These are phyloP conservation scores for Xestoiulus laeticollis DNA, from an alignment of 2,888 invertebrate genomes.

Conservation along the genomic window DNA sequence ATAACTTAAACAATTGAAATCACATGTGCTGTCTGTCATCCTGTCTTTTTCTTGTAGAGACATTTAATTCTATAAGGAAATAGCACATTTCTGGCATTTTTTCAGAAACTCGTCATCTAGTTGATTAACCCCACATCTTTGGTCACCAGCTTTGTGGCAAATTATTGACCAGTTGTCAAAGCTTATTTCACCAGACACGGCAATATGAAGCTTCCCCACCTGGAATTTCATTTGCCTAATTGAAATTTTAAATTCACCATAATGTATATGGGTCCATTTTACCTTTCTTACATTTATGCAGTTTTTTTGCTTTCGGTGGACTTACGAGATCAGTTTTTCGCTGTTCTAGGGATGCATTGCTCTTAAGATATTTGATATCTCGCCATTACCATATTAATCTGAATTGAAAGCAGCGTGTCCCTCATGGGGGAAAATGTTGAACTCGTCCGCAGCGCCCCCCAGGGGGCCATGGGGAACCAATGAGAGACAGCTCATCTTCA, in stretches of 20 bases:
- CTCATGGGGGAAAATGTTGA: constrained; percentile 10
- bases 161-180: no score
- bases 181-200: neutral
- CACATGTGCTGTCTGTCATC: no score
- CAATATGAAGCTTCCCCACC: neutral
- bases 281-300: neutral
- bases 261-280: neutral
- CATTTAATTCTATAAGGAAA: no score
- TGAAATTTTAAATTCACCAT: constrained; percentile 16
- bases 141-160: no score
- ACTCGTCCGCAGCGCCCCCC: constrained; percentile 41
- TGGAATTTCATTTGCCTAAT: constrained; percentile 11
- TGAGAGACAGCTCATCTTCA: constrained; percentile 3
- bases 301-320: constrained; percentile 1
- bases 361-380: neutral
- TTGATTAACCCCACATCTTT: no score
- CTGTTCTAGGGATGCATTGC: neutral
- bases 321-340: neutral
- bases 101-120: no score
- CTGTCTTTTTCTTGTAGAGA: no score
- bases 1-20: no score
- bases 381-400: constrained; percentile 38
- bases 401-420: constrained; percentile 1
- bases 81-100: no score
- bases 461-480: neutral